Conservation (phyloP, 1,140 invertebrate species). For the Ips nitidus region DNA sequence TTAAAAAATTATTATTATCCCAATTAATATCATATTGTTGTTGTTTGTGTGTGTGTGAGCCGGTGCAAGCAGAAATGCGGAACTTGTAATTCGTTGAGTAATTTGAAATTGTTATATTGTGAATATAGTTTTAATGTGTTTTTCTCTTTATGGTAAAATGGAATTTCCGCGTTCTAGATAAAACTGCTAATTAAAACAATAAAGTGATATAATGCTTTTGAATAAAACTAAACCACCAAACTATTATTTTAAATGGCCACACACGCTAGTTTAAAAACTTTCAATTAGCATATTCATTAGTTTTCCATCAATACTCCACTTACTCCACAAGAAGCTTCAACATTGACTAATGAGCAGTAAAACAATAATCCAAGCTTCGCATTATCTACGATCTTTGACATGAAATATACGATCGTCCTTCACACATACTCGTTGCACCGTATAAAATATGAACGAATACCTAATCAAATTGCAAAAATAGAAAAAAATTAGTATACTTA, state of each 20-base stretch:
- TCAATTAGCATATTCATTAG: slow-evolving; percentile 44
- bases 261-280: slow-evolving; percentile 46
- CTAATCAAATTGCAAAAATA: background rate
- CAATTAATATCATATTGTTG: slow-evolving; percentile 19
- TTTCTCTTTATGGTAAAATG: slow-evolving; percentile 1
- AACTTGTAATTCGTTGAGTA: slow-evolving; percentile 26
- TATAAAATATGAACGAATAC: background rate
- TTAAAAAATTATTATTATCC: slow-evolving; percentile 23
- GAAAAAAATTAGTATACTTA: background rate
- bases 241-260: slow-evolving; percentile 50
- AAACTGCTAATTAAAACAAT: slow-evolving; percentile 20
- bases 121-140: slow-evolving; percentile 19
- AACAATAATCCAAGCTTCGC: background rate
- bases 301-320: slow-evolving; percentile 12
- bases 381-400: background rate
- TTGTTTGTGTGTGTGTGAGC: slow-evolving; percentile 14
- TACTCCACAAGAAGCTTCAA: background rate
- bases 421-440: background rate
- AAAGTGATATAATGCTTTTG: slow-evolving; percentile 46
- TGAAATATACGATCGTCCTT: background rate
- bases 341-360: background rate
- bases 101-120: slow-evolving; percentile 24
- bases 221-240: slow-evolving; percentile 48
- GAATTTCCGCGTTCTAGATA: slow-evolving; percentile 18
- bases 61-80: slow-evolving; percentile 19